These are phyloP conservation scores for Myotis planiceps DNA, from an alignment of 2,797 vertebrate species.

Conservation along the genomic window DNA sequence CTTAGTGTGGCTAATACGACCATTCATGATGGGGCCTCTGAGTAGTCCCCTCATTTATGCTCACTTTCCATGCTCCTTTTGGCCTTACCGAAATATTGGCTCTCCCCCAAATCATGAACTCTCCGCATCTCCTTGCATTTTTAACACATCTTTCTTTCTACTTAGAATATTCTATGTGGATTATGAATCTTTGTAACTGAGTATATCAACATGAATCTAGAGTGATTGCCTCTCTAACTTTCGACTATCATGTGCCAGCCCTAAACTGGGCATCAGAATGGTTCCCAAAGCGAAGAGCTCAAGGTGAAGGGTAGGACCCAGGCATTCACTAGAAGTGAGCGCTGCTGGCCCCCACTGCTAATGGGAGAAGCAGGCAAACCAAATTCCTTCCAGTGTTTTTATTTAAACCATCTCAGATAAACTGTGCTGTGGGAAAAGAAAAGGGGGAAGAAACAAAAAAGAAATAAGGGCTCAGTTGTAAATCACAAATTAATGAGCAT, in stretches of 20 bases:
- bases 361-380: neutral
- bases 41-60: neutral
- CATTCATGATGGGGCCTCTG: neutral
- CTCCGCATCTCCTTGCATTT: neutral
- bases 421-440: neutral
- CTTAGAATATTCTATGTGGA: neutral
- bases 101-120: neutral
- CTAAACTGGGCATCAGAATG: neutral
- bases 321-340: neutral
- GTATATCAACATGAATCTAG: neutral
- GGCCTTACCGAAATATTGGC: neutral
- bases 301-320: accelerated
- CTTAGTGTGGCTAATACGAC: neutral
- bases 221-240: neutral
- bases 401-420: slow-evolving; percentile 9
- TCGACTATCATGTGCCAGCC: neutral
- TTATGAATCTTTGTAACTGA: neutral
- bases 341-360: neutral
- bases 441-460: neutral
- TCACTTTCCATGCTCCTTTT: neutral
- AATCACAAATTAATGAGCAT: slow-evolving; percentile 25
- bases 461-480: neutral
- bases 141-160: neutral
- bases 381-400: neutral
- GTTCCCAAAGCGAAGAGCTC: neutral